phyloP scores from a whole-genome alignment of 2,888 invertebrate genomes.

The Ichneumon xanthorius region DNA sequence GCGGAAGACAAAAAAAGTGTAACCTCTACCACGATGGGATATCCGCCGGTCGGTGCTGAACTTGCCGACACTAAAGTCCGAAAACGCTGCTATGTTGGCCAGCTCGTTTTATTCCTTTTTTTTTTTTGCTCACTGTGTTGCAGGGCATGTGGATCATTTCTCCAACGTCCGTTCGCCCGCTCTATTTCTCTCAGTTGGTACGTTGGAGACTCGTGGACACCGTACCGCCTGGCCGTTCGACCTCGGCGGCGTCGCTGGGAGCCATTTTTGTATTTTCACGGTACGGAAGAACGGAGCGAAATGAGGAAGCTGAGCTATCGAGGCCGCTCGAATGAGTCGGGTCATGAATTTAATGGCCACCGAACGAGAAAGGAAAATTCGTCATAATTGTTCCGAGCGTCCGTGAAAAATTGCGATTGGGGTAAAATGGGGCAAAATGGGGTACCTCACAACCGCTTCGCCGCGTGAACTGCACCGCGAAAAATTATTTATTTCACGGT shows the following conservation, averaged over 20 bases:
- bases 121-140: constrained; percentile 5
- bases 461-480: no score
- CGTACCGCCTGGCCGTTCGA: constrained; percentile 13
- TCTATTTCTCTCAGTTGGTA: constrained; percentile 10
- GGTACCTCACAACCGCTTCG: no score
- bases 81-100: constrained; percentile 45
- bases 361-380: no score
- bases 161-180: not conserved
- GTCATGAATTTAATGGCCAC: no score
- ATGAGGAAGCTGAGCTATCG: no score
- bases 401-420: no score
- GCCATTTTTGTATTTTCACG: not conserved
- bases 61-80: constrained; percentile 40
- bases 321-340: no score
- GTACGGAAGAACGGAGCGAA: no score
- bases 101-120: constrained; percentile 20
- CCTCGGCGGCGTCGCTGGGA: not conserved
- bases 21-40: constrained; percentile 41
- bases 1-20: constrained; percentile 10
- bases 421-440: no score
- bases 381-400: no score
- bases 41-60: constrained; percentile 43
- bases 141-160: constrained; percentile 4
- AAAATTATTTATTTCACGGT: no score
- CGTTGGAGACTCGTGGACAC: constrained; percentile 1